A percentile compares a stretch with the other conserved stretches of the same genome.
phyloP scores from a whole-genome alignment of 2,113 vertebrate genomes.

The Menidia beryllina region DNA sequence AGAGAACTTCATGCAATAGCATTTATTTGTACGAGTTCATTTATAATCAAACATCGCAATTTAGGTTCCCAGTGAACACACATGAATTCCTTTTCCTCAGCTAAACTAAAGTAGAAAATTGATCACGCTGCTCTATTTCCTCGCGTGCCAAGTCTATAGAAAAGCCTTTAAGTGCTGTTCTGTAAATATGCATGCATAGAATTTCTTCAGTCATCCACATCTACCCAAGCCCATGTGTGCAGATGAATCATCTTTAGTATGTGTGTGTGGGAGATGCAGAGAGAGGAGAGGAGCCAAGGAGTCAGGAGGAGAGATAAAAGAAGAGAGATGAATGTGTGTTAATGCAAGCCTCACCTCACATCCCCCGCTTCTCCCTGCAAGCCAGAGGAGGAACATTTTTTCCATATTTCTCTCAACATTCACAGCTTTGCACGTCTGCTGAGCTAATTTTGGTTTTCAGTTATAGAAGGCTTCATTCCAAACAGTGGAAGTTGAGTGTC shows the following conservation, averaged over 20 bases:
- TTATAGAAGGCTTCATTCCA: constrained; percentile 24
- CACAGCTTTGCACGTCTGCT: constrained; percentile 38
- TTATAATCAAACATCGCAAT: constrained; percentile 35
- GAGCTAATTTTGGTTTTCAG: constrained; percentile 30
- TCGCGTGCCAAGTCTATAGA: not conserved
- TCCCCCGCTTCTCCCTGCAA: constrained; percentile 34
- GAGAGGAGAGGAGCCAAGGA: constrained; percentile 28
- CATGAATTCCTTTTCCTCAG: not conserved
- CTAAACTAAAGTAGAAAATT: constrained; percentile 12
- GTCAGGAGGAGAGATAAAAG: constrained; percentile 48
- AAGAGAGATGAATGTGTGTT: constrained; percentile 62
- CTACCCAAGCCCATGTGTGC: constrained; percentile 23
- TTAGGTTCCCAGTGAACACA: constrained; percentile 1
- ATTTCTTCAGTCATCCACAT: constrained; percentile 27
- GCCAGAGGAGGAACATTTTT: constrained; percentile 47
- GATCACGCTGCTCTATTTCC: constrained; percentile 15
- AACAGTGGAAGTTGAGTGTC: constrained; percentile 9
- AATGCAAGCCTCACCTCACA: constrained; percentile 66
- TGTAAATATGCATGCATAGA: constrained; percentile 24
- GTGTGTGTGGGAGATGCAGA: constrained; percentile 30
- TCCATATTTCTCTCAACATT: constrained; percentile 55
- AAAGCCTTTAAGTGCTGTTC: constrained; percentile 4
- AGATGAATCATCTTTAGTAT: constrained; percentile 39
- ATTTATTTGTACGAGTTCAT: constrained; percentile 15
- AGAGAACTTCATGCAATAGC: constrained; percentile 7